Base-by-base conservation (phyloP, 2,888 invertebrate species). In the Calephelis perditalis region DNA sequence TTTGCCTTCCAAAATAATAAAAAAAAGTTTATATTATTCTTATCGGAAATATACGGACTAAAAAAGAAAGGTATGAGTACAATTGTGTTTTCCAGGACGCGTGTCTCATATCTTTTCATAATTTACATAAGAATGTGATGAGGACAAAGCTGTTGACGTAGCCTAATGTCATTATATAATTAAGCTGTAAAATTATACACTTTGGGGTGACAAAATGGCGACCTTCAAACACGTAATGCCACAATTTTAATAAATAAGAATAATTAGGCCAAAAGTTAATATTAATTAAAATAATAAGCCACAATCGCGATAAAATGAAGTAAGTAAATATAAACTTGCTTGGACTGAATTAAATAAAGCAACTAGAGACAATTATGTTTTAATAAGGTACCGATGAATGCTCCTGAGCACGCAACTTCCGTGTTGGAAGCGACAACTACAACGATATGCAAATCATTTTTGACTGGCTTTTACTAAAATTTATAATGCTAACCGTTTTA, bases 371-470 rank as follows among this genome's bases (percentile, higher is more conserved):
- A 82, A 84, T 84, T 82, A 86, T 73, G 72, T 77, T 83, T 79
- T 82, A 82, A 85, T 82, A 82, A 82, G 77, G 66, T 59, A 59
- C 64, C 63, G 71, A 73, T 72, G 78, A 86, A 82, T 75, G 79
- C 66, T 64, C 61, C 64, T 73, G 71, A 67, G 78, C 89, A 89
- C 82, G 87, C 88, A 65, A 75, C 62, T 58, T 67, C 62, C 62
- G 63, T 73, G 71, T 77, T 78, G 75, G 37, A 77, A 71, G 78
- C 76, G 80, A 84, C 82, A 82, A 82, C 74, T 79, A 78, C 74
- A 70, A 71, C 71, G 79, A 79, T 70, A 89, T 88, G 86, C 82
- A 84, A 87, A 88, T 86, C 77, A 79, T 79, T 76, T 78, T 81
- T 73, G 69, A 69, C 67, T 66, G 68, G 71, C 71, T 69, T 75